Conservation (phyloP, 2,888 invertebrate species). For the Habrosyne pyritoides region DNA sequence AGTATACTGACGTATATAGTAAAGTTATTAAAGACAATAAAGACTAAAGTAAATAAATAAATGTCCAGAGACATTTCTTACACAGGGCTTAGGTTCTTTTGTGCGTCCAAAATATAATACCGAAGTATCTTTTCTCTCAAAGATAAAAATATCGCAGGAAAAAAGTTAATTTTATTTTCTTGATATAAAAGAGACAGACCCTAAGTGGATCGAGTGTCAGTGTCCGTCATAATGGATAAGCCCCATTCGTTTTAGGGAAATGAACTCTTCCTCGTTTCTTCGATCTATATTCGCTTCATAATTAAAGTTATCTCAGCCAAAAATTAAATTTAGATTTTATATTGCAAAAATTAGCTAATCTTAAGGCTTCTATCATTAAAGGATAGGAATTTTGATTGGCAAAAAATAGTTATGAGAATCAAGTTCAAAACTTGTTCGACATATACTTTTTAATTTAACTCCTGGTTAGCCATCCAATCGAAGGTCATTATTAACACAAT, state of each 20-base stretch:
- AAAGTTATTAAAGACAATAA: too few species aligned
- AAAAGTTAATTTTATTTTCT: background rate
- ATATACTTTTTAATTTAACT: background rate
- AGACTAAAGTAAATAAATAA: too few species aligned
- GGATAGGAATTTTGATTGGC: background rate
- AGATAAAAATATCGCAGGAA: too few species aligned
- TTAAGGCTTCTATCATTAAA: background rate
- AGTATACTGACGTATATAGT: too few species aligned
- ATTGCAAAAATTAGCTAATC: background rate
- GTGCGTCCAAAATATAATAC: too few species aligned
- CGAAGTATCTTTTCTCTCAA: too few species aligned
- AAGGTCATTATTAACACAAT: conserved; percentile 11
- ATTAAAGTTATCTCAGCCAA: background rate
- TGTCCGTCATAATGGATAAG: conserved; percentile 5
- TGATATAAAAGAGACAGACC: background rate
- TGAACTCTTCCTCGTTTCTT: background rate
- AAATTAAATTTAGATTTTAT: background rate
- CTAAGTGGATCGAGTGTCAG: background rate
- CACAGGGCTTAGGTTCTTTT: too few species aligned
- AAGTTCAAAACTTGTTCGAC: background rate
- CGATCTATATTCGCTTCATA: background rate
- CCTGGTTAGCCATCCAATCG: conserved; percentile 4
- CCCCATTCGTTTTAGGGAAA: conserved; percentile 1
- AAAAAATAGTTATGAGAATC: background rate
- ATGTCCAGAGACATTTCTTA: too few species aligned